phyloP scores from a whole-genome alignment of 2,797 vertebrate species.

The Parambassis ranga region DNA sequence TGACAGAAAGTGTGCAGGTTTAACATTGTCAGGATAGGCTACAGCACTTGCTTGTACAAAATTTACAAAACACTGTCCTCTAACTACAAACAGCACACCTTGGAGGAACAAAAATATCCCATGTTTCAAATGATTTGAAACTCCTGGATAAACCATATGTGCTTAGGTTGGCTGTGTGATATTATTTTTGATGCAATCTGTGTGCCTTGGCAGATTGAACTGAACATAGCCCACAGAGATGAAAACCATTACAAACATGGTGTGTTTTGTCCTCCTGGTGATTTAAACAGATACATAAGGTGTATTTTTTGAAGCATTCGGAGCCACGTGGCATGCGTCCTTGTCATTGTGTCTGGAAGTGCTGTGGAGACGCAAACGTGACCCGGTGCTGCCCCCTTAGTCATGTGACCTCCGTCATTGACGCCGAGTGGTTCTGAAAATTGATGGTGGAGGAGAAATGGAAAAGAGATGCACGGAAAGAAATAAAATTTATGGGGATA shows the following conservation, averaged over 20 bases:
- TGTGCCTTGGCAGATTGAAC: constrained; percentile 29
- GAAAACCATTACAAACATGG: constrained; percentile 77
- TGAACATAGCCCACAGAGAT: constrained; percentile 44
- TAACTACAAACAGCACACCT: constrained; percentile 90
- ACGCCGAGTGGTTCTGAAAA: constrained; percentile 95
- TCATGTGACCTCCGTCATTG: constrained; percentile 99
- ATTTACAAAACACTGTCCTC: constrained; percentile 98
- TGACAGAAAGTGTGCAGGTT: constrained; percentile 90
- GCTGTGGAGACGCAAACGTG: constrained; percentile 90
- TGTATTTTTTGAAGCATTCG: constrained; percentile 61
- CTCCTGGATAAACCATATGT: constrained; percentile 57
- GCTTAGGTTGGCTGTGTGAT: constrained; percentile 58
- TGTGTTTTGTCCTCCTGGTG: constrained; percentile 65
- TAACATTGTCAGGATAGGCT: constrained; percentile 88
- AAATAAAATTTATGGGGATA: constrained; percentile 1
- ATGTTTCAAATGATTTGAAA: constrained; percentile 60
- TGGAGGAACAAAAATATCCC: constrained; percentile 43
- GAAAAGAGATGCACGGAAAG: constrained; percentile 6
- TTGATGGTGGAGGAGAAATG: constrained; percentile 7
- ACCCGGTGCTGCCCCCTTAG: constrained; percentile 82
- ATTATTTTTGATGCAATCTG: constrained; percentile 22
- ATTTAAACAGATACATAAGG: constrained; percentile 63
- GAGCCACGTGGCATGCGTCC: constrained; percentile 74
- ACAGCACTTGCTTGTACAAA: constrained; percentile 98
- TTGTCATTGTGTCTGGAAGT: constrained; percentile 91